These are phyloP conservation scores for Apaloderma vittatum DNA, from an alignment of 2,113 vertebrate genomes.

Conservation along the genomic window DNA sequence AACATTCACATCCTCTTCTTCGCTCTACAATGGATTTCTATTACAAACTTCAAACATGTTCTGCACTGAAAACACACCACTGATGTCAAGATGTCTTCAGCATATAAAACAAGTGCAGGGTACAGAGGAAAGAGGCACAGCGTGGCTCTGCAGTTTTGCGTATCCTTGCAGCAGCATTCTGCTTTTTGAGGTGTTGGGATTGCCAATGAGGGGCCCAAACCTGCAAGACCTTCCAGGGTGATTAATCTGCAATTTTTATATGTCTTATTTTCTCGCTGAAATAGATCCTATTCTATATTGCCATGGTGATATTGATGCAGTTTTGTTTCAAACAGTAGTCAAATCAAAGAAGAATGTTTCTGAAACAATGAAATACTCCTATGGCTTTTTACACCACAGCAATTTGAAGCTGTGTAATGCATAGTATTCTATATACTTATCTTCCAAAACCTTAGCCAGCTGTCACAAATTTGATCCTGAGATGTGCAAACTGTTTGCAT, in stretches of 20 bases:
- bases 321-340: slow-evolving; percentile 5
- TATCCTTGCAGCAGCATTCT: slow-evolving; percentile 7
- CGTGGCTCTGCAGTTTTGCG: slow-evolving; percentile 25
- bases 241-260: neutral
- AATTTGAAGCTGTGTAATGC: neutral
- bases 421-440: neutral
- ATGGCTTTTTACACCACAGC: slow-evolving; percentile 19
- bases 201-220: neutral
- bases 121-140: slow-evolving; percentile 12
- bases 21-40: neutral
- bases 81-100: slow-evolving; percentile 49
- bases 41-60: slow-evolving; percentile 20
- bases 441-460: neutral
- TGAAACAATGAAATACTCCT: neutral
- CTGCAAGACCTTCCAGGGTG: slow-evolving; percentile 30
- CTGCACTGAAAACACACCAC: slow-evolving; percentile 23
- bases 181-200: slow-evolving; percentile 27
- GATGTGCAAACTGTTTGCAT: neutral
- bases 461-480: neutral
- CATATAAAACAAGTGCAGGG: slow-evolving; percentile 9
- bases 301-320: neutral
- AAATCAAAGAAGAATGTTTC: slow-evolving; percentile 22
- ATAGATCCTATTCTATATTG: neutral
- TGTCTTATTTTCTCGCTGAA: slow-evolving; percentile 26
- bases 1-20: neutral